Conservation (phyloP, 1,140 invertebrate genomes). For the Scaptomyza hsui region DNA sequence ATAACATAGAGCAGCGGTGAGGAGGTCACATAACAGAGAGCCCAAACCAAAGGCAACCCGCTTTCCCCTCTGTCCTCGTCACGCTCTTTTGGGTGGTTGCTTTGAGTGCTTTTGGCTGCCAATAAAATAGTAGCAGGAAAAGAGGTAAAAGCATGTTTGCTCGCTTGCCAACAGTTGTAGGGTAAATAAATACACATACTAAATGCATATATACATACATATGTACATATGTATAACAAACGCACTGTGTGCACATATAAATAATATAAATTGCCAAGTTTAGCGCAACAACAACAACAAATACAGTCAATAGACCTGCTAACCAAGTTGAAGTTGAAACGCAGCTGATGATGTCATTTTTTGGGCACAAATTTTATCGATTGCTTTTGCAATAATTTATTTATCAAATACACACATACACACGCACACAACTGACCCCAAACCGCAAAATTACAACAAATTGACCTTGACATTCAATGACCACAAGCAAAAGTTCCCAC, state of each 20-base stretch:
- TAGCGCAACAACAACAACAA: slow-evolving; percentile 28
- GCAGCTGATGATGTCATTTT: slow-evolving; percentile 66
- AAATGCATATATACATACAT: slow-evolving; percentile 40
- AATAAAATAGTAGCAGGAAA: slow-evolving; percentile 57
- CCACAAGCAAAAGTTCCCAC: slow-evolving; percentile 10
- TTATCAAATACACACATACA: slow-evolving; percentile 41
- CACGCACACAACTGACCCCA: slow-evolving; percentile 33
- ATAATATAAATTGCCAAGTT: slow-evolving; percentile 70
- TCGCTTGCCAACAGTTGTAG: slow-evolving; percentile 69
- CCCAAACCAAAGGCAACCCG: slow-evolving; percentile 18
- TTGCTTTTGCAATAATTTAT: slow-evolving; percentile 74
- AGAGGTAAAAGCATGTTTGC: slow-evolving; percentile 56
- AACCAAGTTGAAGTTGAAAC: slow-evolving; percentile 63
- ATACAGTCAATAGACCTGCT: slow-evolving; percentile 20
- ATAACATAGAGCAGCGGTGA: slow-evolving; percentile 54
- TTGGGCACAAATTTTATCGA: slow-evolving; percentile 61
- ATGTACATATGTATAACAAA: slow-evolving; percentile 62
- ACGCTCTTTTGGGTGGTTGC: slow-evolving; percentile 54
- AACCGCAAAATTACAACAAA: slow-evolving; percentile 33
- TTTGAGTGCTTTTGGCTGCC: slow-evolving; percentile 68
- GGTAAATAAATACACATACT: slow-evolving; percentile 53
- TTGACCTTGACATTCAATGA: slow-evolving; percentile 64
- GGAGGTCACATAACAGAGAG: slow-evolving; percentile 75
- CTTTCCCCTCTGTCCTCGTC: slow-evolving; percentile 10
- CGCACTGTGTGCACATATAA: slow-evolving; percentile 69